phyloP scores from a whole-genome alignment of 2,113 vertebrate species.

The Prietella phreatophila region DNA sequence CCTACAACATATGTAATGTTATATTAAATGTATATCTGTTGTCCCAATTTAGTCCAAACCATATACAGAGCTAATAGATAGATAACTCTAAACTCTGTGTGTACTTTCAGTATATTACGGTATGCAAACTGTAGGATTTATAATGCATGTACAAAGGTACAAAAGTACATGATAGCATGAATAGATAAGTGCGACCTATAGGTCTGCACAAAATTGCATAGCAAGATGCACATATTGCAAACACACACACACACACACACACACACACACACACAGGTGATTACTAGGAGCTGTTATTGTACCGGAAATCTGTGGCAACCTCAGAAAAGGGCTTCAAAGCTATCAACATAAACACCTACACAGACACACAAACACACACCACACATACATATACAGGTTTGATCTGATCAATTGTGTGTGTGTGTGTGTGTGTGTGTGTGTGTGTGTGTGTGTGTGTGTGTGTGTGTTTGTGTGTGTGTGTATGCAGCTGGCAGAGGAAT shows the following conservation, averaged over 20 bases:
- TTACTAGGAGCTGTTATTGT: slow-evolving; percentile 33
- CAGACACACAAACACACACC: slow-evolving; percentile 10
- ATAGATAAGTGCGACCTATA: background rate
- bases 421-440: slow-evolving; percentile 28
- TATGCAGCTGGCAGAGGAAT: slow-evolving; percentile 23
- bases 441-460: slow-evolving; percentile 34
- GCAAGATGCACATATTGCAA: background rate
- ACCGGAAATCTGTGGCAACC: slow-evolving; percentile 32
- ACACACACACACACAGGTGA: slow-evolving; percentile 18
- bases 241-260: slow-evolving; percentile 13
- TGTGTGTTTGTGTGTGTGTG: too few relatives aligned
- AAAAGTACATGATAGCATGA: background rate
- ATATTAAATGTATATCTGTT: background rate
- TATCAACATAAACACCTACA: background rate
- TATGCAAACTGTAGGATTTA: background rate
- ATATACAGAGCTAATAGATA: background rate
- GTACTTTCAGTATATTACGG: background rate
- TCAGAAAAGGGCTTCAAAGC: background rate
- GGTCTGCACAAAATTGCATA: slow-evolving; percentile 4
- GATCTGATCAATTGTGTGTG: slow-evolving; percentile 8
- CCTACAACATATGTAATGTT: background rate
- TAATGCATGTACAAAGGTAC: background rate
- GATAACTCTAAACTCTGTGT: background rate
- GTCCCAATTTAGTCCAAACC: background rate
- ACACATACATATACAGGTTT: background rate